Evolutionary conservation across 2,888 invertebrate species (phyloP).

Genomic region (Napeogenes sylphis): DNA sequence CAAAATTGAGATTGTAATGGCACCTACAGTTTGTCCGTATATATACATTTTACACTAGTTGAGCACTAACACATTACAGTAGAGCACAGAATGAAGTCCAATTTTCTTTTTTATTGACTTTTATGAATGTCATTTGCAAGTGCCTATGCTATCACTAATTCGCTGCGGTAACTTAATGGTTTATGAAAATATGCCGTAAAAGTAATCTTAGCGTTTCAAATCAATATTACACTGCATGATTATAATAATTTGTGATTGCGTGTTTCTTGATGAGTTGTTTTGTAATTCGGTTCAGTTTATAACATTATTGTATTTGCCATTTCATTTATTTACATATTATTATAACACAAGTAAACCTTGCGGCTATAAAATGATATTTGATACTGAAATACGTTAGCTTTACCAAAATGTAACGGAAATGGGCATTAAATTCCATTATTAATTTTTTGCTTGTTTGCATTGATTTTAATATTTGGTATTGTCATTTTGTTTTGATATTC

Average conservation of each 20-base stretch:
- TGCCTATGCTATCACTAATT: constrained; percentile 48
- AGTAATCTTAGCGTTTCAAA: constrained; percentile 45
- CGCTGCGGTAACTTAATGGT: constrained; percentile 40
- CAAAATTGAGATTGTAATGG: constrained; percentile 24
- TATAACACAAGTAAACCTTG: not conserved
- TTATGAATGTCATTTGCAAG: constrained; percentile 28
- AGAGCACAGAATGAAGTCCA: constrained; percentile 16
- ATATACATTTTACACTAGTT: constrained; percentile 27
- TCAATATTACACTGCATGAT: constrained; percentile 27
- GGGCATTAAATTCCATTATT: too few species aligned
- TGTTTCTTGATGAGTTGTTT: constrained; percentile 12
- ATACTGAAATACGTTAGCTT: not conserved
- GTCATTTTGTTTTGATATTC: too few species aligned
- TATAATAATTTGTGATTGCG: constrained; percentile 22
- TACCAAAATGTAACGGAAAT: not conserved
- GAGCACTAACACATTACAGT: not conserved
- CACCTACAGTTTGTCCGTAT: constrained; percentile 15
- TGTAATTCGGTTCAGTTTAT: constrained; percentile 6
- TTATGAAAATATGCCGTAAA: constrained; percentile 39
- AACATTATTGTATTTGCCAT: constrained; percentile 6
- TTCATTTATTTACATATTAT: constrained; percentile 9
- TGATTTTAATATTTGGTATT: too few species aligned
- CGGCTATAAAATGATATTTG: constrained; percentile 4
- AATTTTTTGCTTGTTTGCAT: too few species aligned
- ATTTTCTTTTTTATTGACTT: constrained; percentile 18